These are phyloP conservation scores for Dinomys branickii DNA, from an alignment of 2,113 vertebrate genomes.

Conservation along the genomic window DNA sequence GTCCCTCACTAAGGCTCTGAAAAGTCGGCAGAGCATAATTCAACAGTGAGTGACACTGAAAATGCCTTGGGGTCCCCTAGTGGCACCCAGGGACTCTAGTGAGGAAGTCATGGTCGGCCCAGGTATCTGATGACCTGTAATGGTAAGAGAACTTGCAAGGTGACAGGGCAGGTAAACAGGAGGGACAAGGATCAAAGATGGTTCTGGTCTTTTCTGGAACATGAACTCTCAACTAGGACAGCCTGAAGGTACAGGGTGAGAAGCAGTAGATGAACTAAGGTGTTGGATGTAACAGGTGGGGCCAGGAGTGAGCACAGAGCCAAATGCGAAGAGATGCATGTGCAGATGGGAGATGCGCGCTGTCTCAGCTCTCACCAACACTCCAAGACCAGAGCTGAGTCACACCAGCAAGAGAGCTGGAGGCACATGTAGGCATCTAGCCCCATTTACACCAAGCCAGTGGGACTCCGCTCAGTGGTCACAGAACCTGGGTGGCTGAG, in stretches of 20 bases:
- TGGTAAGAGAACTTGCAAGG: not conserved
- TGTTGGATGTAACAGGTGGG: not conserved
- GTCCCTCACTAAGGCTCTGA: not conserved
- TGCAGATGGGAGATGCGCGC: not conserved
- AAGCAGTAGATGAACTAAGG: not conserved
- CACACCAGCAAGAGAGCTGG: not conserved
- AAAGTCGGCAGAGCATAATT: not conserved
- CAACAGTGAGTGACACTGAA: not conserved
- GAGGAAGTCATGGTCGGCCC: not conserved
- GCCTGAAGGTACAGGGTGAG: slow-evolving; percentile 19
- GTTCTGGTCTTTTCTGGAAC: slow-evolving; percentile 24
- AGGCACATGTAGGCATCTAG: not conserved
- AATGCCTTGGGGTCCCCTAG: not conserved
- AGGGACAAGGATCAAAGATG: not conserved
- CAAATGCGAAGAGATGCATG: not conserved
- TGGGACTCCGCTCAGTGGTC: not conserved
- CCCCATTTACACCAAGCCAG: not conserved
- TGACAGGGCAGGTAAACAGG: not conserved
- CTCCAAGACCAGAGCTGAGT: not conserved
- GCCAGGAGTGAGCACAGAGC: not conserved
- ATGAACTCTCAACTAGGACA: not conserved
- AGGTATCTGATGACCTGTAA: not conserved
- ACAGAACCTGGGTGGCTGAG: not conserved
- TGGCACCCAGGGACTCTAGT: not conserved
- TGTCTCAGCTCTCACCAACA: not conserved